These are phyloP conservation scores for Eupithecia centaureata DNA, from an alignment of 2,888 invertebrate genomes.

Conservation along the genomic window DNA sequence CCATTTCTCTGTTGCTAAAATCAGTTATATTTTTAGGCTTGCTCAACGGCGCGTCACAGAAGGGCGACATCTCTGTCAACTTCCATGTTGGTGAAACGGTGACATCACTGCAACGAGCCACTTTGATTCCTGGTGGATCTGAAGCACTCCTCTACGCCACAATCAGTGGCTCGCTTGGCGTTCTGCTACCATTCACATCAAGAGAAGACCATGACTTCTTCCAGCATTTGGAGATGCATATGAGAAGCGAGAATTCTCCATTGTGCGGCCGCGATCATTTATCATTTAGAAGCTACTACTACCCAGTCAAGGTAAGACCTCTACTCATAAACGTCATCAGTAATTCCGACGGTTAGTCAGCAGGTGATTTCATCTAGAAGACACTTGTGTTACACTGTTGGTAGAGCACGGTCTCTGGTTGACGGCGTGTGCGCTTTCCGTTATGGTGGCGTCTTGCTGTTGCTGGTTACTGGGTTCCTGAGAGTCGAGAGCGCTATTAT, in stretches of 20 bases:
- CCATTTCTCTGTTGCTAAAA: constrained; percentile 6
- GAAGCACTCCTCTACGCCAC: constrained; percentile 99
- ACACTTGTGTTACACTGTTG: constrained; percentile 77
- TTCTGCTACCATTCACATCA: constrained; percentile 96
- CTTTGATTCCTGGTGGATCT: constrained; percentile 98
- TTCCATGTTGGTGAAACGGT: constrained; percentile 99
- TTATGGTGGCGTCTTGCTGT: constrained; percentile 63
- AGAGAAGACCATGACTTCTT: constrained; percentile 99
- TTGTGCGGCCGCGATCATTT: constrained; percentile 98
- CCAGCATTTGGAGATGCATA: constrained; percentile 99
- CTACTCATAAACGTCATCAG: background rate
- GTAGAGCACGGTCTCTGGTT: constrained; percentile 62
- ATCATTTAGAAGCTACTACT: constrained; percentile 98
- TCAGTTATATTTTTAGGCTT: constrained; percentile 84
- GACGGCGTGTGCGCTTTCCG: constrained; percentile 57
- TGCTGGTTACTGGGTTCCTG: constrained; percentile 62
- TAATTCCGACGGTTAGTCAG: constrained; percentile 76
- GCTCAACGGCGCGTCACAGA: constrained; percentile 98
- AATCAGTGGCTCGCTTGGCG: constrained; percentile 96
- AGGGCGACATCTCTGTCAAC: constrained; percentile 95
- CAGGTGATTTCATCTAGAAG: constrained; percentile 55
- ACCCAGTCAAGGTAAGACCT: constrained; percentile 92
- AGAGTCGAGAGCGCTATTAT: constrained; percentile 70
- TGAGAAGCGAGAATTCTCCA: constrained; percentile 98
- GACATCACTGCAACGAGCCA: constrained; percentile 97